Conservation (phyloP, 2,113 vertebrate species). For the Ammospiza nelsoni region DNA sequence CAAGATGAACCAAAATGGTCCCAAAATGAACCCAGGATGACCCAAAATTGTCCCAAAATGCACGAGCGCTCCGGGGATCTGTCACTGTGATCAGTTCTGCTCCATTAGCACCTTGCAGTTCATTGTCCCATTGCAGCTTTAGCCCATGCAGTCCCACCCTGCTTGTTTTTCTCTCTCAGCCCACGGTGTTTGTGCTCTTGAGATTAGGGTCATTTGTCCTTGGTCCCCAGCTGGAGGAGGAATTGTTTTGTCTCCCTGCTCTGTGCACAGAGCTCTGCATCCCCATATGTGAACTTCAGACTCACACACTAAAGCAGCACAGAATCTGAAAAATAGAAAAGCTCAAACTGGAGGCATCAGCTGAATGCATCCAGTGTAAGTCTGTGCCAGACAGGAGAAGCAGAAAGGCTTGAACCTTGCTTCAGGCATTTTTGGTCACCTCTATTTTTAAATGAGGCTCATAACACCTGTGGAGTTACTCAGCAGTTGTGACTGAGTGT, state of each 20-base stretch:
- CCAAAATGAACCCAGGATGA: no score
- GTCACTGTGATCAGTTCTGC: neutral
- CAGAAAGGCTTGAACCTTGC: neutral
- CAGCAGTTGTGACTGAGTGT: neutral
- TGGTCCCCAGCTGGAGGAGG: neutral
- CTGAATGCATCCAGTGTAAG: accelerated
- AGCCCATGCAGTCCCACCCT: neutral
- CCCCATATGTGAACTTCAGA: neutral
- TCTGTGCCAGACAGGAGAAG: neutral
- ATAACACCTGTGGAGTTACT: neutral
- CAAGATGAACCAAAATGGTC: no score
- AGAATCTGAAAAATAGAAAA: neutral
- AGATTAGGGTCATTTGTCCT: neutral
- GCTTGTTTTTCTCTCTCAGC: neutral
- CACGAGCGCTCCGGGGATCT: accelerated
- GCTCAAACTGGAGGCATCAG: neutral
- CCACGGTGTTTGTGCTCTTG: neutral
- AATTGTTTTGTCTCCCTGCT: neutral
- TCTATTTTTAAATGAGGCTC: neutral
- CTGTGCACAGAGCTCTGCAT: no score
- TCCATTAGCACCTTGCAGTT: neutral
- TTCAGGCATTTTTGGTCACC: no score
- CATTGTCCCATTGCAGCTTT: neutral
- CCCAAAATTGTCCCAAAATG: neutral
- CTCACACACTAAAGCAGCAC: neutral